Evolutionary conservation across 2,113 vertebrate species (phyloP), one percentile per base, ranked within the genome.

Genomic region (Buteo buteo): DNA sequence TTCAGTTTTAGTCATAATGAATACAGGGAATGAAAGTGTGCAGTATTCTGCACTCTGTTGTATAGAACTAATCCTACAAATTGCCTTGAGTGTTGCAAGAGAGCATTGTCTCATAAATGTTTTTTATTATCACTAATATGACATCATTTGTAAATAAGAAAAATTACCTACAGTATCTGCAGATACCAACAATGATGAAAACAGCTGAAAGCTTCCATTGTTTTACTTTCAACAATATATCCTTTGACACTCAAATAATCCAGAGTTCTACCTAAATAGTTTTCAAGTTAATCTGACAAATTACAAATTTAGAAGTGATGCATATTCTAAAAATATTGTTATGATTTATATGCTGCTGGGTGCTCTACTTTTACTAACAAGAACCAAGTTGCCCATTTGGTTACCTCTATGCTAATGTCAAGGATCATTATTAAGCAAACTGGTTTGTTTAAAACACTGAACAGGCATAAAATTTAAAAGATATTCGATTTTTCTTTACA

Each of bases 21-120:
- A 71, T 34, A 84, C 13, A 34, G 25, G 17, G 34, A 69, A 61
- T 61, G 73, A 64, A 94, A 94, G 10, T 61, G 36, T 87, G 50
- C 64, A 32, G 26, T 38, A 72, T n/a, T 44, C 73, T 76, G 32
- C 34, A 78, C 42, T 81, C 47, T 72, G 49, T 50, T 86, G 15
- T 61, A 22, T 44, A 89, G 54, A 89, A 61, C 36, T 86, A 91
- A 87, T 86, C 57, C 69, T 57, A 85, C 40, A 94, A 94, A 92
- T 76, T 86, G 26, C 36, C 91, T 76, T 87, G 69, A 92, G 55
- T 92, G 72, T 88, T 93, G 50, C 90, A 95, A 86, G 93, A 72
- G 13, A 79, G 49, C 40, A 89, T 74, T 91, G 85, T 70, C 44
- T 66, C 69, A 44, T 79, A 20, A 67, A 52, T 61, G 3, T 11